Evolutionary conservation across 2,888 invertebrate genomes (phyloP), one percentile per base, ranked within the genome.

Genomic region (Campaea margaritaria): DNA sequence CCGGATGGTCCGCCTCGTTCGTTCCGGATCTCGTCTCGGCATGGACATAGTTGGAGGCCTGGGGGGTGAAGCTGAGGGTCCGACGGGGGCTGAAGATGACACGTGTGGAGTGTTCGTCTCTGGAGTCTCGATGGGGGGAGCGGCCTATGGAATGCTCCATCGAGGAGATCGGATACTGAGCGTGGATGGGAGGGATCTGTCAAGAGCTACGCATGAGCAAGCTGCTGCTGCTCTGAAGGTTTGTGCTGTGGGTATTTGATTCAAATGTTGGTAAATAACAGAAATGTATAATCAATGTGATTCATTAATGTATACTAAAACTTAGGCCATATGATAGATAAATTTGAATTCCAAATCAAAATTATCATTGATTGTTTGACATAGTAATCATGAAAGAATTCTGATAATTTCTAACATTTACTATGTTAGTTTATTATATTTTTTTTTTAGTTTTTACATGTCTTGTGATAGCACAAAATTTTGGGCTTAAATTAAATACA

Each of bases 141-240:
- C 93, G 9, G 93, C 93, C 0, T 87, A 85, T 44, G 93, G 93
- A 4, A 89, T 92, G 83, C 75, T 94, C 39, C 93, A 95, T 84
- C 93, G 95, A 65, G 96, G 96, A 8, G 96, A 96, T 79, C 91
- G 95, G 64, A 96, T 96, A 76, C 84, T 96, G 50, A 95, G 95
- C 79, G 96, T 96, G 11, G 96, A 96, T 81, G 96, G 95, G 14
- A 87, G 94, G 21, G 96, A 96, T 80, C 85, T 97, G 44, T 92
- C 95, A 4, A 93, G 94, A 64, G 96, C 96, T 0, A 95, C 96
- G 43, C 96, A 96, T 78, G 96, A 96, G 75, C 93, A 95, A 75
- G 96, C 96, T 0, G 96, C 97, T 2, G 95, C 95, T 60, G 95
- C 93, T 7, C 73, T 93, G 41, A 93, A 93, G 89, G 93, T 93